These are phyloP conservation scores for Metopolophium dirhodum DNA, from an alignment of 1,140 invertebrate genomes.

Conservation along the genomic window DNA sequence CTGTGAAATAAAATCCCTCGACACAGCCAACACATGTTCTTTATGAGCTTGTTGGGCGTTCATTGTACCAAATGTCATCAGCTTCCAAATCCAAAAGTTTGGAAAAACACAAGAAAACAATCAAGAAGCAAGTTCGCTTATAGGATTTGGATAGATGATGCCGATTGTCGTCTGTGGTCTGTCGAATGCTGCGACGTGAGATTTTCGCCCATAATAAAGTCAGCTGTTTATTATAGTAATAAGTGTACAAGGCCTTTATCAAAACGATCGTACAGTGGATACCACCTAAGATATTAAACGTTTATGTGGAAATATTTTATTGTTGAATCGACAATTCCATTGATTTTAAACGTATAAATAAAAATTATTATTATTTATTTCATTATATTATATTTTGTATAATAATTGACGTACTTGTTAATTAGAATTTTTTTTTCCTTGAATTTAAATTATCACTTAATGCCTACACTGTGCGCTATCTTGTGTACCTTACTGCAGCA, in stretches of 20 bases:
- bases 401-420: no score
- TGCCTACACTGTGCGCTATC: constrained; percentile 2
- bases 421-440: neutral
- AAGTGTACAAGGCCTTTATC: constrained; percentile 46
- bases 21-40: constrained; percentile 90
- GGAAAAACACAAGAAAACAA: neutral
- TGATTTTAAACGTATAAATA: neutral
- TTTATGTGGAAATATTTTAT: neutral
- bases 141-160: neutral
- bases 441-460: neutral
- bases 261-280: constrained; percentile 2
- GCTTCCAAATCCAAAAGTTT: constrained; percentile 59
- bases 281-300: neutral
- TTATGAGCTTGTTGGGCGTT: constrained; percentile 68
- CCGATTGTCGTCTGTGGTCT: no score
- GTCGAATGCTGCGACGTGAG: neutral
- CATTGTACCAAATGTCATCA: constrained; percentile 63
- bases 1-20: constrained; percentile 96
- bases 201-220: constrained; percentile 33
- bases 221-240: constrained; percentile 40
- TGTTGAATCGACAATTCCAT: neutral
- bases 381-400: neutral
- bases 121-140: neutral
- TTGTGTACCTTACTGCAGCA: neutral
- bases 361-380: neutral